These are phyloP conservation scores for Serilophus lunatus DNA, from an alignment of 2,113 vertebrate species.

Conservation along the genomic window DNA sequence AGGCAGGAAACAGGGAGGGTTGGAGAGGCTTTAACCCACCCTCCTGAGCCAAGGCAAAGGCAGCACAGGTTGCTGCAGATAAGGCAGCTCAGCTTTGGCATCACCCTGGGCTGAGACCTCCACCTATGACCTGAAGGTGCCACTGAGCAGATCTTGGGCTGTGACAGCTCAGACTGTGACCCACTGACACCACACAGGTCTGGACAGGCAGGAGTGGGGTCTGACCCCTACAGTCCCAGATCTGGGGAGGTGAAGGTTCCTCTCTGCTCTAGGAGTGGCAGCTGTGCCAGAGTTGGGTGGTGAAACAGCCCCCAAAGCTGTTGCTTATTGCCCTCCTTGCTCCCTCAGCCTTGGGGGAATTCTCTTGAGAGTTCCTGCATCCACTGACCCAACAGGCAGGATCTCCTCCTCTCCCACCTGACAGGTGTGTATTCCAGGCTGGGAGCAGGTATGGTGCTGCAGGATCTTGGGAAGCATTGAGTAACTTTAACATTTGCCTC, in stretches of 20 bases:
- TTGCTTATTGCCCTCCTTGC: not conserved
- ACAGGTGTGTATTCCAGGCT: not conserved
- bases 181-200: not conserved
- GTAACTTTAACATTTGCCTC: not conserved
- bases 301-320: not conserved
- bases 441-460: not conserved
- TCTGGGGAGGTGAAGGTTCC: not conserved
- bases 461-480: not conserved
- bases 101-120: rapidly evolving
- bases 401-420: not conserved
- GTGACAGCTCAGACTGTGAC: not conserved
- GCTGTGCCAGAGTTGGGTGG: not conserved
- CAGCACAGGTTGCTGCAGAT: not conserved
- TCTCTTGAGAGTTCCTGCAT: not conserved
- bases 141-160: not conserved
- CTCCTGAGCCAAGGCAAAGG: not conserved
- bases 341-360: not conserved
- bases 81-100: not conserved
- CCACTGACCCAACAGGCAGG: not conserved
- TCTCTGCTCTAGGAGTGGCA: not conserved
- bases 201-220: not conserved
- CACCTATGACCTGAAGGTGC: not conserved
- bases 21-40: not conserved
- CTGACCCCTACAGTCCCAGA: not conserved
- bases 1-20: not conserved